phyloP scores from a whole-genome alignment of 2,888 invertebrate species.

The Apamea sordens region DNA sequence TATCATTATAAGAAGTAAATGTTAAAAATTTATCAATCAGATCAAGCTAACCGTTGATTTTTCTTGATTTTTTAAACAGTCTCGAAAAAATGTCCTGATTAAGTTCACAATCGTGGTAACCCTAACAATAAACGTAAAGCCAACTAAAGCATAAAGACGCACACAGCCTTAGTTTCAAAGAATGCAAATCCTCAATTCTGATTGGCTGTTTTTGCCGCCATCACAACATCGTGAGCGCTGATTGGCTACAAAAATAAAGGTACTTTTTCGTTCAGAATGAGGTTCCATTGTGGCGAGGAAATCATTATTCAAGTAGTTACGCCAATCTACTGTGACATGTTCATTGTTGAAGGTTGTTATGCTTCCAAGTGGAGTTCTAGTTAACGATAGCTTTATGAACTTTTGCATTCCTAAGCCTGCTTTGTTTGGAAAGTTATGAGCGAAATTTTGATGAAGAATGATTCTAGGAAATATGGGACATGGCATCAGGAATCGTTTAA shows the following conservation, averaged over 20 bases:
- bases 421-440: constrained; percentile 29
- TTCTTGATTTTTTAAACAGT: not conserved
- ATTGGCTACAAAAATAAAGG: constrained; percentile 70
- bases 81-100: not conserved
- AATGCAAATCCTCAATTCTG: constrained; percentile 65
- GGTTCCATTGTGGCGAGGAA: constrained; percentile 80
- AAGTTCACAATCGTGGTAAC: constrained; percentile 29
- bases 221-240: constrained; percentile 52
- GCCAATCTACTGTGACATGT: constrained; percentile 83
- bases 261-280: constrained; percentile 65
- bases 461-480: not conserved
- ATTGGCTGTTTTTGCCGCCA: constrained; percentile 66
- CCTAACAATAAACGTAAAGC: constrained; percentile 38
- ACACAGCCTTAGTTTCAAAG: constrained; percentile 50
- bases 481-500: not conserved
- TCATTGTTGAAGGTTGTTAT: constrained; percentile 77
- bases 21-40: no score
- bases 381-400: constrained; percentile 55
- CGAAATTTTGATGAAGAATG: constrained; percentile 30
- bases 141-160: constrained; percentile 38
- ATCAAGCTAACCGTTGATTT: not conserved
- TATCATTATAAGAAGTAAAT: not conserved
- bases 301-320: constrained; percentile 86
- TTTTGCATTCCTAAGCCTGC: constrained; percentile 32
- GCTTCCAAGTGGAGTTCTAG: constrained; percentile 41